phyloP scores from a whole-genome alignment of 2,797 vertebrate genomes.

The Myripristis murdjan region DNA sequence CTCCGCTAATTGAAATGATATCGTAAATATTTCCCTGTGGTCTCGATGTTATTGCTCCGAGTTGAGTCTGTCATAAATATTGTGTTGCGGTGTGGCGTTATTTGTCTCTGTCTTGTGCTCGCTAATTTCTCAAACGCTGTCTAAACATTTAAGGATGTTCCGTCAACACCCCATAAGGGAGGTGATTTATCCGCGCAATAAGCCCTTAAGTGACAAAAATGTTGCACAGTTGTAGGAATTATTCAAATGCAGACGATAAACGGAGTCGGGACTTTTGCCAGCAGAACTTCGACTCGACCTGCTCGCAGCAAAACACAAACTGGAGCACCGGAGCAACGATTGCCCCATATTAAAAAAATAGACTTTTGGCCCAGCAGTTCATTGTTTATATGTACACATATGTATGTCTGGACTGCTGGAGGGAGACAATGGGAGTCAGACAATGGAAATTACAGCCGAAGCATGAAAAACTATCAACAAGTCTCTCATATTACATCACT shows the following conservation, averaged over 20 bases:
- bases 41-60: not conserved
- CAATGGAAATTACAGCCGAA: not conserved
- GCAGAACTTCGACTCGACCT: not conserved
- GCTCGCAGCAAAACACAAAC: not conserved
- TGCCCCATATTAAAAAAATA: too few species aligned
- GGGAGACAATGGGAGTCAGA: not conserved
- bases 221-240: not conserved
- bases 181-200: constrained; percentile 27
- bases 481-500: too few species aligned
- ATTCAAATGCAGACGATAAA: not conserved
- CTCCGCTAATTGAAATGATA: not conserved
- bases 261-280: constrained; percentile 26
- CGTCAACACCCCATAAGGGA: not conserved
- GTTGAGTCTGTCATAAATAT: not conserved
- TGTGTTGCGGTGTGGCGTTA: not conserved
- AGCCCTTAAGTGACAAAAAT: not conserved
- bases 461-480: too few species aligned
- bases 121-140: constrained; percentile 19
- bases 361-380: not conserved
- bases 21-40: constrained; percentile 18
- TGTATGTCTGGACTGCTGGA: not conserved
- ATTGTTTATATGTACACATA: too few species aligned
- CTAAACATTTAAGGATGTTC: constrained; percentile 31
- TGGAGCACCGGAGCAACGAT: too few species aligned
- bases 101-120: not conserved